Base-by-base conservation (phyloP, 1,140 invertebrate species). In the Pteromalus puparum region DNA sequence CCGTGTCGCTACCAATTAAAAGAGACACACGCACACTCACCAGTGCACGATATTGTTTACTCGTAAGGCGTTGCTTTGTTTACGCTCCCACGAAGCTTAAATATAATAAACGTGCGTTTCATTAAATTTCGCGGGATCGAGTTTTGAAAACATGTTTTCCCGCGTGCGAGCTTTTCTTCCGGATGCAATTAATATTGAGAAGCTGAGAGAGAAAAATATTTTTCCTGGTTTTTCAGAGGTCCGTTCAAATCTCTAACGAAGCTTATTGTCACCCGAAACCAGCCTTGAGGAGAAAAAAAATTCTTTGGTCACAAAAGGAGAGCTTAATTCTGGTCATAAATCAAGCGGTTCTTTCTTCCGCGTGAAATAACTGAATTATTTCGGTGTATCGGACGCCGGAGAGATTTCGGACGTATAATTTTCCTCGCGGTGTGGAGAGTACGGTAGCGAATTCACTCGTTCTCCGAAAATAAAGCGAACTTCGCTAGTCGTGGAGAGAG, bases 381-480 rank as follows among this genome's bases (percentile, higher is more conserved):
- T 72, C 65, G 26, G 67, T 48, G 7, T 21, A 81, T 81, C 67
- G 38, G 78, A 38, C 3, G n/a, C 1, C 30, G 28, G 42, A 46
- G 38, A 79, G 21, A 61, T 61, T 42, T 28, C 28, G 7, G 30
- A 77, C 67, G 46, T 81, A n/a, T n/a, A 46, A 70, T 81, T 81
- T 70, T 28, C 24, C 24, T 5, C 18, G 68, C 28, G 67, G 1
- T 18, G 48, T 48, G 10, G 46, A 48, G 46, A 5, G 48, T 48
- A 18, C 46, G 15, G 2, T 5, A 21, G 18, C 46, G 77, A 68
- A 79, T 79, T 48, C 38, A 38, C 78, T 81, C 67, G 46, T 72
- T 81, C 72, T 46, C 78, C 67, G 26, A 70, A 81, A 81, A 72
- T 81, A 72, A 81, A 70, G 38, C 30, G 28, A 61, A n/a, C 15